Base-by-base conservation (phyloP, 2,113 vertebrate species). In the Dipodomys ordii region DNA sequence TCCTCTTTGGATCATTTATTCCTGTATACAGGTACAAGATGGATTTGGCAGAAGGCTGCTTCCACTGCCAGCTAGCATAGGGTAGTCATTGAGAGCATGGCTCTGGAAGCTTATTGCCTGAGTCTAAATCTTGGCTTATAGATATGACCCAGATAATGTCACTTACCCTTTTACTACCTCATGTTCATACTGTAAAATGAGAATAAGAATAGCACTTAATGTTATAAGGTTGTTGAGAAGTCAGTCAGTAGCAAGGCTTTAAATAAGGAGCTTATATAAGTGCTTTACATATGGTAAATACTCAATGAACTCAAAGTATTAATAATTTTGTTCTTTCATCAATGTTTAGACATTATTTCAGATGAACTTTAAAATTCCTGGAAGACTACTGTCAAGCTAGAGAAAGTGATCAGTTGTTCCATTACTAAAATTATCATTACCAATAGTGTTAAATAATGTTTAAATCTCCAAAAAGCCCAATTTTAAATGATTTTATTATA, bases 401-500 rank as follows among this genome's bases (percentile, higher is more conserved):
- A 57, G 22, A 62, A 92, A 78, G 5, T 86, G 35, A 10, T 3
- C 3, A 72, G 20, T 78, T 83, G 0, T 10, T 69, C 19, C 30
- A 83, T 77, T 13, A 57, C 15, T 57, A 57, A 57, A 57, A 76
- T 28, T 16, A 44, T 44, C 69, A 60, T n/a, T 85, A 6, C 49
- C 32, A 53, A 28, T 80, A 18, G 19, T 72, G 72, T 28, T 62
- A 81, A 68, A 19, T 68, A 62, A 65, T 67, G n/a, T 67, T 93
- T 68, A 62, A 76, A 71, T 28, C 25, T 84, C 84, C 3, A 9
- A 53, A 72, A 92, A 62, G 7, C 5, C 11, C 44, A 73, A 39
- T 25, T 90, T 88, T 10, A 95, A 95, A 86, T 95, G 71, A 49
- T 64, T 22, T 64, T 64, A 64, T 64, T 64, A 25, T 64, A 5